Percentiles rank a stretch among this genome's conserved stretches.
phyloP scores from a whole-genome alignment of 2,888 invertebrate genomes.

The Drosophila monieri region DNA sequence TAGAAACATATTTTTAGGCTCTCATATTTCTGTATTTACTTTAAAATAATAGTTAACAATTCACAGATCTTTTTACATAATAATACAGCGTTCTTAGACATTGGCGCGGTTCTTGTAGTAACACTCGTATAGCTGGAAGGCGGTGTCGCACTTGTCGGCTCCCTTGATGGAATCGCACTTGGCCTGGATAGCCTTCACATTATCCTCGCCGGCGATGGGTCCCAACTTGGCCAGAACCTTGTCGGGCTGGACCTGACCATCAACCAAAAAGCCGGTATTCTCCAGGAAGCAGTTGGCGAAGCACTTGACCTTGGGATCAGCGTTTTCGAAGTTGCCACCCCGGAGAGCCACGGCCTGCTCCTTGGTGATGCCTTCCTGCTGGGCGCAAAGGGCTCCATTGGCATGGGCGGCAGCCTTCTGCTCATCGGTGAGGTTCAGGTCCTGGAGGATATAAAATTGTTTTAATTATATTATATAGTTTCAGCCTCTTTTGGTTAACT shows the following conservation, averaged over 20 bases:
- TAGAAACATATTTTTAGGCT: neutral
- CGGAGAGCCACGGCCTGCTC: constrained; percentile 68
- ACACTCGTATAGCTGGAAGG: constrained; percentile 68
- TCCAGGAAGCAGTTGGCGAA: constrained; percentile 81
- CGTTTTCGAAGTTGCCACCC: constrained; percentile 61
- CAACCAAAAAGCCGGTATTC: constrained; percentile 66
- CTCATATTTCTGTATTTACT: constrained; percentile 1
- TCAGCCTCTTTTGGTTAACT: constrained; percentile 35
- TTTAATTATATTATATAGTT: neutral
- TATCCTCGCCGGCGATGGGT: constrained; percentile 58
- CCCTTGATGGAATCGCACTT: constrained; percentile 67
- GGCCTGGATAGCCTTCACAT: constrained; percentile 54
- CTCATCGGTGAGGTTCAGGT: constrained; percentile 62
- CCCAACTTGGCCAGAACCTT: constrained; percentile 58
- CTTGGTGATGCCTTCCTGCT: constrained; percentile 61
- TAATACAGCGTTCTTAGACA: constrained; percentile 30
- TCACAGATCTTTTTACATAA: constrained; percentile 43
- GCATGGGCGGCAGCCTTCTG: constrained; percentile 68
- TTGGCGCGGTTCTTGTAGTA: constrained; percentile 58
- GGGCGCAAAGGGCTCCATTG: constrained; percentile 60
- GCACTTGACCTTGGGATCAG: constrained; percentile 70
- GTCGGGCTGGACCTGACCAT: constrained; percentile 69
- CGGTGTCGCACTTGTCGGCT: constrained; percentile 73
- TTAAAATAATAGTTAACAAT: constrained; percentile 18
- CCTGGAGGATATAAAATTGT: constrained; percentile 11